phyloP scores from a whole-genome alignment of 2,888 invertebrate species.

The Eristalis intricaria region DNA sequence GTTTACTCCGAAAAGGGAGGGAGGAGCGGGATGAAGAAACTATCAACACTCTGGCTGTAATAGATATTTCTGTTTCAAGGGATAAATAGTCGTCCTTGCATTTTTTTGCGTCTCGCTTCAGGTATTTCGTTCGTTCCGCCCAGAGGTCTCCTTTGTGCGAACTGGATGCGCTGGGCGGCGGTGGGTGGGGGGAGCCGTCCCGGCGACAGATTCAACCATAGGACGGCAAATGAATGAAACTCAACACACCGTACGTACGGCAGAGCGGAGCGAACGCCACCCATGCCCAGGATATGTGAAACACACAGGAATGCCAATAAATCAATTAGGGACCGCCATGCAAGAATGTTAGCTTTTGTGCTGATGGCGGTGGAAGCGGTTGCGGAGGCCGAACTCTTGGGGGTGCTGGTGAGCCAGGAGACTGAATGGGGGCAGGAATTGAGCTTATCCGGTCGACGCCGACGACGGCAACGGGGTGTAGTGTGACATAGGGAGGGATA shows the following conservation, averaged over 20 bases:
- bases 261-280: background rate
- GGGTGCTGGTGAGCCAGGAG: background rate
- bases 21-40: slow-evolving; percentile 2
- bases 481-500: slow-evolving; percentile 28
- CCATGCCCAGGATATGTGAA: slow-evolving; percentile 50
- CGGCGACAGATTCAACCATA: background rate
- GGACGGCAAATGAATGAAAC: slow-evolving; percentile 57
- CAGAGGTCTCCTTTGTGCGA: background rate
- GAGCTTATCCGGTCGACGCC: slow-evolving; percentile 44
- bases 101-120: slow-evolving; percentile 59
- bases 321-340: slow-evolving; percentile 70
- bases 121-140: slow-evolving; percentile 39
- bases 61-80: slow-evolving; percentile 43
- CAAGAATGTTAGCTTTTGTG: slow-evolving; percentile 67
- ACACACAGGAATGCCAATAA: slow-evolving; percentile 69
- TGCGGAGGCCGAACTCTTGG: background rate
- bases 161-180: background rate
- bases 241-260: slow-evolving; percentile 43
- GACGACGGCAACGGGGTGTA: background rate
- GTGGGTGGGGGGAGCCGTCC: too few relatives aligned
- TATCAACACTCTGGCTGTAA: slow-evolving; percentile 56
- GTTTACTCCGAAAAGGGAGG: background rate
- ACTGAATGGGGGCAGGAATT: slow-evolving; percentile 16
- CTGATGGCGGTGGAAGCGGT: background rate
- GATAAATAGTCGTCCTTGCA: slow-evolving; percentile 52